phyloP scores from a whole-genome alignment of 2,797 vertebrate species.

The Eulemur mongoz region DNA sequence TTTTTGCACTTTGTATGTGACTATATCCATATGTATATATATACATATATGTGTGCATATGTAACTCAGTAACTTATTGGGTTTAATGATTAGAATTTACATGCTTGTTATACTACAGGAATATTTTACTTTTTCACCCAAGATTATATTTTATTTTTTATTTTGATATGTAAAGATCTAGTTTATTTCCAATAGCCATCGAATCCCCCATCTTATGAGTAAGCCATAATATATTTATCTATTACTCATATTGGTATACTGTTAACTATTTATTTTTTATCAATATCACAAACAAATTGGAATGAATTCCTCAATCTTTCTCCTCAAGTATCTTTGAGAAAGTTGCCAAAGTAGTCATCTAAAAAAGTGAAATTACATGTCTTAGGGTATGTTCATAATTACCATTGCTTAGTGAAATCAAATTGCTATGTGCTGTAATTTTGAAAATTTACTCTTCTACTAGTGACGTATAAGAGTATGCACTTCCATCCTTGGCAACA shows the following conservation, averaged over 20 bases:
- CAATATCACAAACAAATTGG: neutral
- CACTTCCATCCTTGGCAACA: neutral
- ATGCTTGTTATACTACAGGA: neutral
- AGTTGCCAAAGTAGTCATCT: neutral
- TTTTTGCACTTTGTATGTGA: neutral
- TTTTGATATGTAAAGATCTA: neutral
- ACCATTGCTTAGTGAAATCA: neutral
- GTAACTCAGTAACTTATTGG: neutral
- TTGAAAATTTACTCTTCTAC: too few relatives aligned
- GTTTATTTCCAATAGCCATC: neutral
- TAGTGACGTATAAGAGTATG: neutral
- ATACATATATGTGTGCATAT: neutral
- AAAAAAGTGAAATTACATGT: neutral
- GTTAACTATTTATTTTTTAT: neutral
- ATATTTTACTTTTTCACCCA: neutral
- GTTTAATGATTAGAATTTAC: neutral
- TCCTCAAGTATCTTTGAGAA: neutral
- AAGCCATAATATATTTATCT: neutral
- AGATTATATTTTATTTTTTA: neutral
- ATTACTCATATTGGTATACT: neutral
- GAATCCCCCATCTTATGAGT: neutral
- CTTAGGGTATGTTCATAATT: neutral
- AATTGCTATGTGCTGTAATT: neutral
- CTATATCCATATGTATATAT: neutral
- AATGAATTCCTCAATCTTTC: neutral